phyloP scores from a whole-genome alignment of 35 echinoderm and acorn worm species.

The Amphiura filiformis region DNA sequence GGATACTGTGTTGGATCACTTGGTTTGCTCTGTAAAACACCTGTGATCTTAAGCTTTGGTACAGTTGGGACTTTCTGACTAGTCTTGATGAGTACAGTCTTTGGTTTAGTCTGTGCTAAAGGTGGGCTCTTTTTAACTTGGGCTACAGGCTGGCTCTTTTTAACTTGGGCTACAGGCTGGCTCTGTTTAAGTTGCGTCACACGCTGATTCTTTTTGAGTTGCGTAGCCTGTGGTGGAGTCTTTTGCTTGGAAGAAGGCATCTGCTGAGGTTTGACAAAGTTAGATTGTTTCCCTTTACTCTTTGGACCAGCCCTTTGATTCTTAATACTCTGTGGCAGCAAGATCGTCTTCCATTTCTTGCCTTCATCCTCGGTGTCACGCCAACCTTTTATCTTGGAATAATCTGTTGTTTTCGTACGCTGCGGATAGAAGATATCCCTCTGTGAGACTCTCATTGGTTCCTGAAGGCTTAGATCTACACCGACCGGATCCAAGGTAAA shows the following conservation, averaged over 20 bases:
- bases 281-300: background rate
- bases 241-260: background rate
- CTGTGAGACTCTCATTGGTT: background rate
- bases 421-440: background rate
- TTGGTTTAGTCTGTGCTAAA: too few species aligned
- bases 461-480: background rate
- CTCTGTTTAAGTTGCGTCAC: too few species aligned
- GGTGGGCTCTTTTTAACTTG: too few species aligned
- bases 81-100: too few species aligned
- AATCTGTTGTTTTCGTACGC: background rate
- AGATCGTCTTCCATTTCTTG: background rate
- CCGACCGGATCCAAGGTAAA: background rate
- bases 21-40: too few species aligned
- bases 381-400: background rate
- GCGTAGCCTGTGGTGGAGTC: background rate
- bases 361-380: background rate
- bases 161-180: too few species aligned
- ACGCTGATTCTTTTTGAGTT: too few species aligned
- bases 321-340: background rate
- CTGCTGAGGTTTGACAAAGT: background rate
- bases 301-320: background rate
- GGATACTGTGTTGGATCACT: too few species aligned
- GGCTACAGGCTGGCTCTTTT: too few species aligned
- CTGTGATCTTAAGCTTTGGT: too few species aligned
- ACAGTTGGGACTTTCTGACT: too few species aligned